Evolutionary conservation across 2,888 invertebrate genomes (phyloP), one percentile per base, ranked within the genome.

Genomic region (Perizoma affinitatum): DNA sequence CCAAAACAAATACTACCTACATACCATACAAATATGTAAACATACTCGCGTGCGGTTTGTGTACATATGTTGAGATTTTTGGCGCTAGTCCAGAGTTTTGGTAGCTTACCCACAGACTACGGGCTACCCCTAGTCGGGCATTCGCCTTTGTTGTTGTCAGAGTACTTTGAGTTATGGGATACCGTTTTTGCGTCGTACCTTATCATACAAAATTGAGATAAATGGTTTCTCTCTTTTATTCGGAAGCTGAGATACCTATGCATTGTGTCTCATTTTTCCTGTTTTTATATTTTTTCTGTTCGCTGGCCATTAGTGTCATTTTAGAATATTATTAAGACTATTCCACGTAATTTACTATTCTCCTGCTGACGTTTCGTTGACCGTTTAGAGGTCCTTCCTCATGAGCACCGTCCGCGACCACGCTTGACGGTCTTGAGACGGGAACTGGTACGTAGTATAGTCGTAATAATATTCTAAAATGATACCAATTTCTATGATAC

Each of bases 101-200:
- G 73, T 74, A 79, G 76, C 73, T 77, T 70, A 74, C 76, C 54
- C 75, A 76, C 79, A 79, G 76, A 80, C 77, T 79, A 75, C 75
- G 52, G 54, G 49, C 52, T 56, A 63, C 55, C 58, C 76, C 70
- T 71, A 73, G 74, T 73, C 77, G 78, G 80, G 72, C 78, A 81
- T 84, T 81, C 80, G 74, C 80, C 77, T 79, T 74, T 76, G 76
- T 83, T 79, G 78, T 79, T 83, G 79, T 82, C 81, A 76, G 73
- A 77, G 76, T 77, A 72, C 79, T 73, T 76, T 82, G 79, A 80
- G 79, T 82, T 80, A 82, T 81, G 74, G 76, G 77, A 72, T 76
- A 74, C 66, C 75, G 70, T 75, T 75, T 75, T 73, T 75, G 68
- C 72, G 71, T 71, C 67, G 66, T 66, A 59, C 67, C 67, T 63